Conservation (phyloP, 2,113 vertebrate species). For the Otus sunia region DNA sequence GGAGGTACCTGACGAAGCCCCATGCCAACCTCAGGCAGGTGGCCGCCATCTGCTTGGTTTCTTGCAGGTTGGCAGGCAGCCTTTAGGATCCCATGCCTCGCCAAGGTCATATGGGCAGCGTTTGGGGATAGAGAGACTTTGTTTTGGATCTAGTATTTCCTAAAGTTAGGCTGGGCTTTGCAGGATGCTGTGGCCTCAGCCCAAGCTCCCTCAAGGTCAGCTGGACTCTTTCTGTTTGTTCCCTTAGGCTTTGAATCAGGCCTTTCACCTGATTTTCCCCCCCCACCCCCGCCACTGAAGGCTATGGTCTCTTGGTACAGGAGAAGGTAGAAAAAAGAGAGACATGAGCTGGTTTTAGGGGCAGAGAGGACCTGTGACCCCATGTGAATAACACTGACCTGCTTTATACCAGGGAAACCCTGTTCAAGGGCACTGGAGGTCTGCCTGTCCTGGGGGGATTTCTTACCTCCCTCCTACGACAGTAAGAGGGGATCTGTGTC, state of each 20-base stretch:
- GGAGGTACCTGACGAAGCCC: background rate
- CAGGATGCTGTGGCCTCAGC: background rate
- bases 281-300: background rate
- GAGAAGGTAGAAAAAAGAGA: background rate
- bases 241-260: background rate
- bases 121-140: background rate
- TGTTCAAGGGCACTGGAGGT: background rate
- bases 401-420: background rate
- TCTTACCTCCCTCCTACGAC: background rate
- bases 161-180: background rate
- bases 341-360: background rate
- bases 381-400: background rate
- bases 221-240: background rate
- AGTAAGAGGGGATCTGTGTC: background rate
- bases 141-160: constrained; percentile 56
- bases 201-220: background rate
- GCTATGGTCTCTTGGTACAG: background rate
- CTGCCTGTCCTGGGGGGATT: background rate
- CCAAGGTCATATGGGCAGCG: rapidly evolving
- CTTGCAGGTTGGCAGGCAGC: background rate
- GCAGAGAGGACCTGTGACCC: background rate
- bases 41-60: background rate
- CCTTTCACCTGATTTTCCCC: background rate
- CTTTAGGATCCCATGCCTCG: background rate
- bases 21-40: background rate